Percentiles rank a stretch among this genome's conserved stretches.
Conservation (phyloP, 2,888 invertebrate genomes). For the Ectemnius lituratus region DNA sequence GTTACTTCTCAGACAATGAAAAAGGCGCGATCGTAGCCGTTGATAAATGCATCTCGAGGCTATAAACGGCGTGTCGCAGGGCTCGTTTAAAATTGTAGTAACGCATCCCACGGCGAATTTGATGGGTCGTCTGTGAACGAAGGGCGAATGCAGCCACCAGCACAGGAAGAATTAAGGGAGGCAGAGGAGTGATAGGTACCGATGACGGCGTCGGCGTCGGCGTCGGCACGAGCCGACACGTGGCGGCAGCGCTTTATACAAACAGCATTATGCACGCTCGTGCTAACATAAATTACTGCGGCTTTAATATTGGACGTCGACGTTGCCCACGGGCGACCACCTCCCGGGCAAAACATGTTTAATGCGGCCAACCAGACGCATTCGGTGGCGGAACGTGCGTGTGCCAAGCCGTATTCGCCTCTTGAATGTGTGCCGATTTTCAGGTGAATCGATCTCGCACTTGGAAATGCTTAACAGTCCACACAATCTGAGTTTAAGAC, state of each 20-base stretch:
- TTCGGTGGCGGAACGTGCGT: conserved; percentile 13
- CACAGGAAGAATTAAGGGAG: conserved; percentile 64
- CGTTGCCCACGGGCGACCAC: conserved; percentile 67
- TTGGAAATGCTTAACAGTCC: too few species aligned
- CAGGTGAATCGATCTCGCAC: conserved; percentile 17
- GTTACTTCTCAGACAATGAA: not conserved
- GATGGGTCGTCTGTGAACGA: conserved; percentile 49
- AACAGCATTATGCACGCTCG: conserved; percentile 77
- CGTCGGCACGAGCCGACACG: conserved; percentile 74
- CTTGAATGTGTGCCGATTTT: conserved; percentile 19
- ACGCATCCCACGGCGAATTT: conserved; percentile 37
- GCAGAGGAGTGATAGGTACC: conserved; percentile 56
- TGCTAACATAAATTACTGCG: conserved; percentile 76
- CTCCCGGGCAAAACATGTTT: conserved; percentile 68
- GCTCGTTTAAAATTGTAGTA: conserved; percentile 48
- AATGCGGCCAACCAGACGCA: conserved; percentile 49
- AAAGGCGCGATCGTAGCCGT: not conserved
- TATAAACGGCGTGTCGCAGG: conserved; percentile 7
- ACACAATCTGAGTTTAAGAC: too few species aligned
- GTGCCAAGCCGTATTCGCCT: not conserved
- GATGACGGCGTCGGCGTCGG: not conserved
- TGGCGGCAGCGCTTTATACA: conserved; percentile 72
- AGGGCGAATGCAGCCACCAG: conserved; percentile 36
- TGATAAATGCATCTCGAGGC: not conserved
- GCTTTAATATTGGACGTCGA: conserved; percentile 74